phyloP scores from a whole-genome alignment of 2,113 vertebrate species.

The Dicrurus megarhynchus region DNA sequence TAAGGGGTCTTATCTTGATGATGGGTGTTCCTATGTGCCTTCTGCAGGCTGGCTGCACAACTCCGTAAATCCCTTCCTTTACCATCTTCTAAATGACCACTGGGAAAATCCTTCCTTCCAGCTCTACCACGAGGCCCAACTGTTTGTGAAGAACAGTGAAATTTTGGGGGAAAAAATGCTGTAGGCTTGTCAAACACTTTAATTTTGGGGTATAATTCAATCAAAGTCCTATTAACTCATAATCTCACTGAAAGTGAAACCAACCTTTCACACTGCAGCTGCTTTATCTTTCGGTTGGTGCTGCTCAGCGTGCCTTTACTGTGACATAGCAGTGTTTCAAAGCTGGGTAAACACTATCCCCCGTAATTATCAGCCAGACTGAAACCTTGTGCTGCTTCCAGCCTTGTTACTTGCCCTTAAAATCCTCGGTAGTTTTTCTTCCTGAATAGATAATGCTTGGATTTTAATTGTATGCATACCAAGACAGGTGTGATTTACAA shows the following conservation, averaged over 20 bases:
- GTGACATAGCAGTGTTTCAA: background rate
- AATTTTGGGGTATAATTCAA: background rate
- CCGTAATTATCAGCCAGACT: background rate
- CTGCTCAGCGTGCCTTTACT: background rate
- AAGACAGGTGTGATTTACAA: background rate
- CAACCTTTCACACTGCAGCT: background rate
- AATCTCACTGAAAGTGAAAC: background rate
- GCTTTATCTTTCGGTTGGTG: background rate
- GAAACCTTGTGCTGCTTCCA: background rate
- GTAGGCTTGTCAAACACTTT: background rate
- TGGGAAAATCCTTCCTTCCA: background rate
- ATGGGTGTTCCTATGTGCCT: background rate
- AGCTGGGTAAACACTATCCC: background rate
- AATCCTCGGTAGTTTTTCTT: background rate
- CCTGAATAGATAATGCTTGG: background rate
- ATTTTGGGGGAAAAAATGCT: rapidly evolving
- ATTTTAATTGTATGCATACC: background rate
- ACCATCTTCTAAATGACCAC: rapidly evolving
- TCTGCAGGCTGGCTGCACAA: background rate
- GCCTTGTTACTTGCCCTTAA: background rate
- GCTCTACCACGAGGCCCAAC: background rate
- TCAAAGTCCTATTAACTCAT: background rate
- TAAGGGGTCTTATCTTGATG: background rate
- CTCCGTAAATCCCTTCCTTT: background rate
- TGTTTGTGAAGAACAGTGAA: background rate